Evolutionary conservation across 2,113 vertebrate genomes (phyloP), one percentile per base, ranked within the genome.

Genomic region (Elaphurus davidianus): DNA sequence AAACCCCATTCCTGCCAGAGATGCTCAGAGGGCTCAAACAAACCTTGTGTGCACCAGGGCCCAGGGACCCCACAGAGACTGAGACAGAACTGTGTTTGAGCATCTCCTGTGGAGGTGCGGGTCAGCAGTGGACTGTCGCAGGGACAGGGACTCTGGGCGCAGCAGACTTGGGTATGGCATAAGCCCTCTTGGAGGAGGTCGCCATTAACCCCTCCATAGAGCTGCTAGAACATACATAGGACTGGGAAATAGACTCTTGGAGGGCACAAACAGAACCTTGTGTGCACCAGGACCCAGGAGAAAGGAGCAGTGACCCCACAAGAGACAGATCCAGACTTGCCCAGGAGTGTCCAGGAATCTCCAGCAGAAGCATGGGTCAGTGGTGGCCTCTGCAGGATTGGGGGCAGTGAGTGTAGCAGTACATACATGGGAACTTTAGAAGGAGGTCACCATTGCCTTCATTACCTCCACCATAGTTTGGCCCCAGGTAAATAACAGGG

Each of bases 1-100:
- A 71, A 71, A 71, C n/a, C 9, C n/a, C n/a, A 6, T 71, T 23
- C 64, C 9, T 0, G 0, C n/a, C n/a, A 71, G 64, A 71, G n/a
- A 71, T 0, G 10, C 1, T 36, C 64, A 71, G 64, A 71, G 64
- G 64, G n/a, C 64, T 71, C 64, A 23, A 36, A 36, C 33, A 36
- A 36, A 23, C n/a, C 64, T 67, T 71, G 19, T 71, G 64, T 36
- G 64, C 64, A 12, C n/a, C 64, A 71, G 64, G 64, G 36, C n/a
- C 64, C 64, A 1, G n/a, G n/a, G n/a, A 71, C 9, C 64, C 64
- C 0, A 6, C 9, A 71, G 19, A 71, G 64, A 6, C n/a, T 21
- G 67, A 71, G 67, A 23, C n/a, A 40, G 10, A 40, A 23, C 10
- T 71, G n/a, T 12, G 10, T 40, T 0, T 71, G 67, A 40, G 19